Evolutionary conservation across 2,888 invertebrate species (phyloP).

Genomic region (Apocheima hispidaria): DNA sequence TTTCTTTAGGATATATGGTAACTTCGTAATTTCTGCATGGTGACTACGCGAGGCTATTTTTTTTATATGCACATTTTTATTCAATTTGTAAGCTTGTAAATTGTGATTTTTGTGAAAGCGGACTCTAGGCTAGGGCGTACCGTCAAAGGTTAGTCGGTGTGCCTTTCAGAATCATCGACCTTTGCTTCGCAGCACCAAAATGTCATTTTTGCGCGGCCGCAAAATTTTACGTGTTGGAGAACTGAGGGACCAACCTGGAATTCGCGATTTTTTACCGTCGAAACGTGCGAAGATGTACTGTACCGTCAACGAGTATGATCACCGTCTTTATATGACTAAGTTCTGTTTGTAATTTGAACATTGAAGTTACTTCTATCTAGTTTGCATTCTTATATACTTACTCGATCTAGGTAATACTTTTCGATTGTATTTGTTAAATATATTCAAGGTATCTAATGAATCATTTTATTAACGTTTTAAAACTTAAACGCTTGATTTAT

Average conservation of each 20-base stretch:
- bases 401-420: too few relatives aligned
- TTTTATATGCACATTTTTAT: background rate
- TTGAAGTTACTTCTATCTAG: too few relatives aligned
- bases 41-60: background rate
- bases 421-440: too few relatives aligned
- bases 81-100: slow-evolving; percentile 3
- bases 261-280: too few relatives aligned
- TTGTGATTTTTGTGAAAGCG: slow-evolving; percentile 16
- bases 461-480: too few relatives aligned
- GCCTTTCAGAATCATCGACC: slow-evolving; percentile 53
- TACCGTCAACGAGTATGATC: slow-evolving; percentile 15
- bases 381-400: too few relatives aligned
- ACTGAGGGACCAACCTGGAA: too few relatives aligned
- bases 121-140: slow-evolving; percentile 26
- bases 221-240: too few relatives aligned
- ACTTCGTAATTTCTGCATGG: background rate
- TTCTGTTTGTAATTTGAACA: too few relatives aligned
- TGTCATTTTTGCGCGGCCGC: slow-evolving; percentile 52
- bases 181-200: slow-evolving; percentile 59
- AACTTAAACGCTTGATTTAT: background rate
- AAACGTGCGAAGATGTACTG: too few relatives aligned
- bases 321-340: too few relatives aligned
- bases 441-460: too few relatives aligned
- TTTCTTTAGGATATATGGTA: background rate
- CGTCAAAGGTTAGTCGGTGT: slow-evolving; percentile 44